Conservation (phyloP, 2,113 vertebrate species). For the Mus spicilegus region DNA sequence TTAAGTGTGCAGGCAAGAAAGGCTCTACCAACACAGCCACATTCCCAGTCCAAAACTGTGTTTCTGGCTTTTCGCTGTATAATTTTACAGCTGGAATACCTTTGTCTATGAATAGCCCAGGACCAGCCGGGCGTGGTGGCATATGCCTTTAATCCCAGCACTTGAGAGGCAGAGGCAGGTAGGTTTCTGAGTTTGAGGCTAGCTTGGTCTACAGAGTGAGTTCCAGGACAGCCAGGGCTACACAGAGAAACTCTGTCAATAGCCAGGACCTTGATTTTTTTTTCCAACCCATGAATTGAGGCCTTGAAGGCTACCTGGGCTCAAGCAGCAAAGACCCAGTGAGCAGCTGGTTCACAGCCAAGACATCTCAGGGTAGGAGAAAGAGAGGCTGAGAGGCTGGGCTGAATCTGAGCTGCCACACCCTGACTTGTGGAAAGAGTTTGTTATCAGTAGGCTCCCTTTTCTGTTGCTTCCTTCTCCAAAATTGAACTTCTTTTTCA, state of each 20-base stretch:
- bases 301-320: background rate
- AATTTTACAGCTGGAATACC: conserved; percentile 18
- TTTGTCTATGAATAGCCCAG: background rate
- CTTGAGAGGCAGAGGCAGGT: too few species aligned
- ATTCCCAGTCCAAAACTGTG: background rate
- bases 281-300: background rate
- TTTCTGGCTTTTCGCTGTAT: background rate
- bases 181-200: too few species aligned
- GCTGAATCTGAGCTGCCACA: background rate
- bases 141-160: too few species aligned
- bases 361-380: background rate
- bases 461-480: conserved; percentile 31
- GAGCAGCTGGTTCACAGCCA: background rate
- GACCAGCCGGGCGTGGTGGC: too few species aligned
- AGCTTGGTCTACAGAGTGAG: too few species aligned
- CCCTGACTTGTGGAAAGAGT: background rate
- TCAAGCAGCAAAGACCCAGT: background rate
- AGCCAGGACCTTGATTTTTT: background rate
- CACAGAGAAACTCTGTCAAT: too few species aligned
- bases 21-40: background rate
- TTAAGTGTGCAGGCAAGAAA: background rate
- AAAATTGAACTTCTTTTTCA: conserved; percentile 28
- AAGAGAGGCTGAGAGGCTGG: background rate
- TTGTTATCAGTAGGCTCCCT: background rate
- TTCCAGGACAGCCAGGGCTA: too few species aligned